These are phyloP conservation scores for Dendrolimus kikuchii DNA, from an alignment of 1,140 invertebrate species.

Conservation along the genomic window DNA sequence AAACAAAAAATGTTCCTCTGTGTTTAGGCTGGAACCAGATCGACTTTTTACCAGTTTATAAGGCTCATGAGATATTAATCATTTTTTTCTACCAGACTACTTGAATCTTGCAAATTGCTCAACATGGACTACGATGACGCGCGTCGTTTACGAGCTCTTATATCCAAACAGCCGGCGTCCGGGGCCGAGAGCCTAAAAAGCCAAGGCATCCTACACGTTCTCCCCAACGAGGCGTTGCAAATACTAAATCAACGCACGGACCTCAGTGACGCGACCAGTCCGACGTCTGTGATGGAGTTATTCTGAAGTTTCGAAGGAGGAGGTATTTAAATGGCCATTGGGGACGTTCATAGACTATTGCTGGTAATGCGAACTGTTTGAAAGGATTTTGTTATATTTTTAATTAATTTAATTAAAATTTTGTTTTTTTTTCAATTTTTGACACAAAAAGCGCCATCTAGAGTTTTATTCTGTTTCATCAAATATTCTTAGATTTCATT, in stretches of 20 bases:
- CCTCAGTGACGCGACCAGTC: conserved; percentile 32
- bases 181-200: conserved; percentile 14
- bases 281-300: conserved; percentile 50
- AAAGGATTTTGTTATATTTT: no score
- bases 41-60: no score
- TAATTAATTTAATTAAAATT: background rate
- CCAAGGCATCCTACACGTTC: conserved; percentile 28
- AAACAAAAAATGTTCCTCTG: no score
- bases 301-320: conserved; percentile 56
- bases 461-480: background rate
- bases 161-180: conserved; percentile 17
- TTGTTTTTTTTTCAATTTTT: background rate
- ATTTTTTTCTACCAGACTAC: conserved; percentile 73
- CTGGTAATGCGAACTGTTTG: no score
- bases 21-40: no score
- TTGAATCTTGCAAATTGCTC: conserved; percentile 84
- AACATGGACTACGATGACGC: conserved; percentile 84
- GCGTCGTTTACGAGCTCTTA: conserved; percentile 74
- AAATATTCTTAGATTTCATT: no score
- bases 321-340: conserved; percentile 28
- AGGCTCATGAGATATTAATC: no score
- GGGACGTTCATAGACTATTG: background rate
- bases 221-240: conserved; percentile 30
- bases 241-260: conserved; percentile 64
- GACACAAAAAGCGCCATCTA: background rate